Conservation (phyloP, 2,888 invertebrate genomes). For the Lampropteryx suffumata region DNA sequence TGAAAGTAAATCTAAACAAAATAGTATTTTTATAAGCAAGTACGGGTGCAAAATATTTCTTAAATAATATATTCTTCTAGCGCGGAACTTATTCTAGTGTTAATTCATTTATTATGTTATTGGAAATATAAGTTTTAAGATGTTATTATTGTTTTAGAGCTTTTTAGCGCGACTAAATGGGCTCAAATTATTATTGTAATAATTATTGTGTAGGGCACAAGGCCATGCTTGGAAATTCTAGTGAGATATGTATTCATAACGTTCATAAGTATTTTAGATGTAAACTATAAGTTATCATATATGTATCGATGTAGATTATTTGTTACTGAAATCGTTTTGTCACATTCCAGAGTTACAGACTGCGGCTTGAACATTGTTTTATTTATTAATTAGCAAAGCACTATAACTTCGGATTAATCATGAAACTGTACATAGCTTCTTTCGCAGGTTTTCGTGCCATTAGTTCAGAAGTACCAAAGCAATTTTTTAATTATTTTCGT, state of each 20-base stretch:
- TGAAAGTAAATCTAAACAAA: slow-evolving; percentile 1
- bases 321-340: slow-evolving; percentile 4
- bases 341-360: slow-evolving; percentile 15
- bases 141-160: slow-evolving; percentile 38
- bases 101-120: slow-evolving; percentile 38
- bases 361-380: background rate
- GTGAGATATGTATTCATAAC: slow-evolving; percentile 54
- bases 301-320: slow-evolving; percentile 3
- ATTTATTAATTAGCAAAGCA: too few relatives aligned
- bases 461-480: slow-evolving; percentile 28
- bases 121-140: slow-evolving; percentile 36
- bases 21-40: slow-evolving; percentile 18
- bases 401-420: background rate
- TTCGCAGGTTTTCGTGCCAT: slow-evolving; percentile 41
- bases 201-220: slow-evolving; percentile 47
- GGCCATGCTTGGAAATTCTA: slow-evolving; percentile 48
- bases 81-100: slow-evolving; percentile 36
- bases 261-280: slow-evolving; percentile 48
- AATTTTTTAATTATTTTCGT: slow-evolving; percentile 18
- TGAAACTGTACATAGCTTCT: slow-evolving; percentile 1
- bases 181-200: slow-evolving; percentile 36
- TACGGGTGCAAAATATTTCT: slow-evolving; percentile 24
- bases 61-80: slow-evolving; percentile 48
- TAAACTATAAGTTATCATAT: slow-evolving; percentile 5
- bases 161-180: slow-evolving; percentile 29